Evolutionary conservation across 92 coral and sea anemone species (phyloP).

Genomic region (Porites cylindrica): DNA sequence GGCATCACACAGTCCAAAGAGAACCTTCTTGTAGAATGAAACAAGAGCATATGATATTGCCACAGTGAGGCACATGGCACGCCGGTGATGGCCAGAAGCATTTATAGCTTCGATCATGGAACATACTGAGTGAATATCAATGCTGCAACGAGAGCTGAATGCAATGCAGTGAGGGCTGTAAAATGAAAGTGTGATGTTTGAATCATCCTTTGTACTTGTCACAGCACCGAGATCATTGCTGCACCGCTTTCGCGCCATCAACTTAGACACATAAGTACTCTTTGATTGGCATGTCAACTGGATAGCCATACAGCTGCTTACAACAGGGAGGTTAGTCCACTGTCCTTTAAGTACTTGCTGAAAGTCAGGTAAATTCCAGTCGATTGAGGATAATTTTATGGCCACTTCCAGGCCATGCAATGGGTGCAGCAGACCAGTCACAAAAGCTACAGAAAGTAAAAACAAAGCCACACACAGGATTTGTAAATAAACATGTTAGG

Average conservation of each 20-base stretch:
- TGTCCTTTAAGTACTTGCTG: slow-evolving; percentile 37
- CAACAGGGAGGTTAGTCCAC: slow-evolving; percentile 24
- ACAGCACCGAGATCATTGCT: background rate
- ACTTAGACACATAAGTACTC: background rate
- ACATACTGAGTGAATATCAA: slow-evolving; percentile 75
- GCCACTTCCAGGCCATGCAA: slow-evolving; percentile 50
- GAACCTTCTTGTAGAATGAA: slow-evolving; percentile 40
- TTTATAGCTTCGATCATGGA: slow-evolving; percentile 77
- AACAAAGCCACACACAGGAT: too few species aligned
- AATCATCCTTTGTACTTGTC: background rate
- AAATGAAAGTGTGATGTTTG: background rate
- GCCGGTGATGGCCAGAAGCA: slow-evolving; percentile 39
- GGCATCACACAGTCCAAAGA: slow-evolving; percentile 21
- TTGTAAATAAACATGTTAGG: too few species aligned
- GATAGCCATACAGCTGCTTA: slow-evolving; percentile 43
- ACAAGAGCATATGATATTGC: slow-evolving; percentile 66
- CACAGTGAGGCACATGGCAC: slow-evolving; percentile 74
- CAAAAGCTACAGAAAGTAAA: slow-evolving; percentile 22
- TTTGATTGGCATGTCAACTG: slow-evolving; percentile 35
- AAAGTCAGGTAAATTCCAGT: slow-evolving; percentile 18
- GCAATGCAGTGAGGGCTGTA: slow-evolving; percentile 45
- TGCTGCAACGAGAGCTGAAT: slow-evolving; percentile 52
- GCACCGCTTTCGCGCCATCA: background rate
- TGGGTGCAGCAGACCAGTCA: slow-evolving; percentile 34
- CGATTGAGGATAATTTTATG: slow-evolving; percentile 14